These are phyloP conservation scores for Drosophila guanche DNA, from an alignment of 1,140 invertebrate species.

Conservation along the genomic window DNA sequence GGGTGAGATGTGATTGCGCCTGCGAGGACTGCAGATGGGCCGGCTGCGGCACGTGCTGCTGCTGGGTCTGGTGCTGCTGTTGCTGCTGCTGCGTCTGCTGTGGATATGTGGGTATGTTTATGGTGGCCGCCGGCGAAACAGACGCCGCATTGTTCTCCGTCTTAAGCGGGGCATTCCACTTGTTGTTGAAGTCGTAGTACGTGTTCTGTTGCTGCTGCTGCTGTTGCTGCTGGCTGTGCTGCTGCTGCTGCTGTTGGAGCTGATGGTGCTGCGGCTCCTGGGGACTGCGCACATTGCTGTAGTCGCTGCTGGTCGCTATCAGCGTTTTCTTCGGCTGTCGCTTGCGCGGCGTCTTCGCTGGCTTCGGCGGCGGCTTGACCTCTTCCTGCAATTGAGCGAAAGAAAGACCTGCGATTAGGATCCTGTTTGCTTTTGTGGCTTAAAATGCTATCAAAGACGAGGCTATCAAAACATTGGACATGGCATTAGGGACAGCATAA, in stretches of 20 bases:
- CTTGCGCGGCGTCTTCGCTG: conserved; percentile 79
- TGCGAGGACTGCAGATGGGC: conserved; percentile 81
- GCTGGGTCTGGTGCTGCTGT: conserved; percentile 77
- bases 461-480: no score
- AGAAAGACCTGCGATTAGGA: conserved; percentile 13
- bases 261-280: conserved; percentile 75
- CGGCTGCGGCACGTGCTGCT: conserved; percentile 71
- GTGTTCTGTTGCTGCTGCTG: conserved; percentile 76
- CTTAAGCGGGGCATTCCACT: conserved; percentile 80
- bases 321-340: conserved; percentile 80
- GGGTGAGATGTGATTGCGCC: conserved; percentile 76
- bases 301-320: conserved; percentile 74
- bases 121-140: conserved; percentile 74
- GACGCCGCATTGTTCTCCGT: conserved; percentile 77
- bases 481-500: no score
- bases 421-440: no score
- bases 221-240: conserved; percentile 67
- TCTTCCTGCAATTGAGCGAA: conserved; percentile 68
- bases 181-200: conserved; percentile 81
- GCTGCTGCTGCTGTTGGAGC: conserved; percentile 70
- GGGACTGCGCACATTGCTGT: conserved; percentile 72
- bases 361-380: conserved; percentile 72
- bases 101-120: conserved; percentile 83
- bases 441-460: no score
- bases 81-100: conserved; percentile 82